Conservation (phyloP, 2,797 vertebrate species). For the Siniperca obscura region DNA sequence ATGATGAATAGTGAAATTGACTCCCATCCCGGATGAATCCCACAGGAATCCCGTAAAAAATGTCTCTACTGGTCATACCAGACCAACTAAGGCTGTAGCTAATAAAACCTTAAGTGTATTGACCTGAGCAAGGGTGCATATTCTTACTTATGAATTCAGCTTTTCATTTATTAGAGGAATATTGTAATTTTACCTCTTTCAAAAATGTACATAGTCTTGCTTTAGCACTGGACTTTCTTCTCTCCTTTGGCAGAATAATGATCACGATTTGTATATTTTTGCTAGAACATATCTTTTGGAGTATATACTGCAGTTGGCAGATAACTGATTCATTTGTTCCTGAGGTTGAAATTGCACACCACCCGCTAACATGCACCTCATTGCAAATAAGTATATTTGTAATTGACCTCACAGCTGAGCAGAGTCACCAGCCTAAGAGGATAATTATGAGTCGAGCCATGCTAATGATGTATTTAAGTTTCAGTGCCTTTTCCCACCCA, state of each 20-base stretch:
- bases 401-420: slow-evolving; percentile 79
- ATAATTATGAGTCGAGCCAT: slow-evolving; percentile 73
- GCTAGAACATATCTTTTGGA: neutral
- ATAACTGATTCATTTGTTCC: slow-evolving; percentile 34
- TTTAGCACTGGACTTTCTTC: neutral
- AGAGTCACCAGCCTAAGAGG: slow-evolving; percentile 66
- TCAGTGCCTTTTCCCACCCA: slow-evolving; percentile 54
- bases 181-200: neutral
- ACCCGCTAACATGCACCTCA: slow-evolving; percentile 50
- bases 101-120: neutral
- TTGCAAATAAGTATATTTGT: slow-evolving; percentile 77
- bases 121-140: neutral
- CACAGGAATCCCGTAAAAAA: too few species aligned
- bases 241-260: neutral
- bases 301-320: slow-evolving; percentile 14
- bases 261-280: neutral
- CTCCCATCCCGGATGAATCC: too few species aligned
- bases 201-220: neutral
- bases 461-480: slow-evolving; percentile 83
- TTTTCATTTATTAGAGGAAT: neutral
- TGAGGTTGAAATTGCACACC: slow-evolving; percentile 32
- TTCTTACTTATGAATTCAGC: neutral
- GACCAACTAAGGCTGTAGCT: neutral
- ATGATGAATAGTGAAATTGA: too few species aligned
- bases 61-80: neutral